Evolutionary conservation across 2,888 invertebrate species (phyloP).

Genomic region (Dynastes grantii): DNA sequence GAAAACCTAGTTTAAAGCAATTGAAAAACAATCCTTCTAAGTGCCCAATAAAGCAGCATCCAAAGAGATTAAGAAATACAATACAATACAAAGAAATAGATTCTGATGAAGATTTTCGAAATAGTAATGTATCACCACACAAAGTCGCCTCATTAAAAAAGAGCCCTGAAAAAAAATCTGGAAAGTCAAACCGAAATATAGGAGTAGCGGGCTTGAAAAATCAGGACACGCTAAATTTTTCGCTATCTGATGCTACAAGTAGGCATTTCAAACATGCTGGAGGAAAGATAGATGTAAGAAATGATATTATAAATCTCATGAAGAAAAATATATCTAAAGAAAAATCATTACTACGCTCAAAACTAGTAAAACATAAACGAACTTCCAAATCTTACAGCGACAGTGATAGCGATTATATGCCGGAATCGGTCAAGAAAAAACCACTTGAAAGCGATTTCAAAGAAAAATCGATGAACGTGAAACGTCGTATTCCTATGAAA

Average conservation of each 20-base stretch:
- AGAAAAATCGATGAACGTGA: slow-evolving; percentile 65
- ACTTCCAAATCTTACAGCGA: slow-evolving; percentile 64
- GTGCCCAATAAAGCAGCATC: slow-evolving; percentile 56
- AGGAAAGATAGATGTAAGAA: slow-evolving; percentile 67
- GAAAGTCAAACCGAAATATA: too few relatives aligned
- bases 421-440: slow-evolving; percentile 65
- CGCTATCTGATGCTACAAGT: neutral
- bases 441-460: slow-evolving; percentile 65
- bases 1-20: slow-evolving; percentile 62
- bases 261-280: neutral
- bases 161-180: neutral
- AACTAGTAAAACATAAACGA: slow-evolving; percentile 68
- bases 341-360: slow-evolving; percentile 68
- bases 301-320: slow-evolving; percentile 73
- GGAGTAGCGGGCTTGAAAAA: too few relatives aligned
- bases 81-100: slow-evolving; percentile 56
- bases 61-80: slow-evolving; percentile 56
- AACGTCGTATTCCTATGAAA: slow-evolving; percentile 61
- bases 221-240: neutral
- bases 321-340: slow-evolving; percentile 72
- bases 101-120: slow-evolving; percentile 63
- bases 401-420: slow-evolving; percentile 73
- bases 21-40: slow-evolving; percentile 55
- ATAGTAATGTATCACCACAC: slow-evolving; percentile 50
- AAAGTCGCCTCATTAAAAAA: slow-evolving; percentile 36